Evolutionary conservation across 1,140 invertebrate species (phyloP).

Genomic region (Plutomurus gul): DNA sequence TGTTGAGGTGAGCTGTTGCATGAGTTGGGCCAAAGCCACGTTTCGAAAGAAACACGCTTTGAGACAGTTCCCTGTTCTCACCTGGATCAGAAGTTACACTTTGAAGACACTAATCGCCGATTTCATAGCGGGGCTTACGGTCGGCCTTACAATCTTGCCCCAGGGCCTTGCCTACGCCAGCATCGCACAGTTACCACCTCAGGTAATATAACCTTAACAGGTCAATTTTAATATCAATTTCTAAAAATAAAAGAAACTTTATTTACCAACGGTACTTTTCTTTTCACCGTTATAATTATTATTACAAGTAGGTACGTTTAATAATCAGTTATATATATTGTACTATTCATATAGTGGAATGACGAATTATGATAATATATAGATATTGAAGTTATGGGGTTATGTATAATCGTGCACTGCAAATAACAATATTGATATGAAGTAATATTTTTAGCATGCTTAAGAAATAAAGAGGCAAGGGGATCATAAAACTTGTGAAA

Average conservation of each 20-base stretch:
- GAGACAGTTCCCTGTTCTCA: conserved; percentile 66
- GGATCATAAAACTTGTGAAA: no score
- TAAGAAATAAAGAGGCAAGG: no score
- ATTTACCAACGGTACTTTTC: no score
- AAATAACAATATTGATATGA: no score
- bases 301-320: no score
- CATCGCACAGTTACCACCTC: conserved; percentile 27
- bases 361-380: no score
- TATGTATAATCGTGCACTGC: no score
- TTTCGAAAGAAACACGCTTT: conserved; percentile 64
- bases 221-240: no score
- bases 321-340: no score
- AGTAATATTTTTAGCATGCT: no score
- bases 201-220: neutral
- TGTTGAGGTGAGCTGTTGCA: conserved; percentile 40
- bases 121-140: conserved; percentile 61
- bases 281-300: no score
- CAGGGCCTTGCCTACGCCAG: conserved; percentile 63
- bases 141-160: conserved; percentile 84
- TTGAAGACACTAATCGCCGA: conserved; percentile 39
- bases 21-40: conserved; percentile 57
- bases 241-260: neutral
- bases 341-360: conserved; percentile 61
- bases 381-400: no score
- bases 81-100: conserved; percentile 69